Percentiles rank a stretch among this genome's conserved stretches.
Conservation (phyloP, 2,888 invertebrate species). For the Eupithecia insigniata region DNA sequence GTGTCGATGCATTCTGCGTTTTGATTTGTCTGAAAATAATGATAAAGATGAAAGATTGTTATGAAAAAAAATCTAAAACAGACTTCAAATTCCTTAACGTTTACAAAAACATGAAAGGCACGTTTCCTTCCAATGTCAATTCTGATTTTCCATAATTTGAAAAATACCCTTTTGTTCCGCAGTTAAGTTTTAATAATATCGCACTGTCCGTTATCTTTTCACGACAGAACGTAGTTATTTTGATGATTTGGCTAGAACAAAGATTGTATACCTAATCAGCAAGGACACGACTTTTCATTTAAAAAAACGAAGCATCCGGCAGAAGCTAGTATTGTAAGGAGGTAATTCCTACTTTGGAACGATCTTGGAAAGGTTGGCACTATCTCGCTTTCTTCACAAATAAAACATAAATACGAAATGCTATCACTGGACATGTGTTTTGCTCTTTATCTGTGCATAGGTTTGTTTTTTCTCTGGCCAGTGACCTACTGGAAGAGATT, state of each 20-base stretch:
- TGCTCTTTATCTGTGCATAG: neutral
- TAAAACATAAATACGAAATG: neutral
- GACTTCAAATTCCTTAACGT: no score
- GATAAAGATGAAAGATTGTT: no score
- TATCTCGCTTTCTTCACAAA: neutral
- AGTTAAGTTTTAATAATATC: no score
- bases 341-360: neutral
- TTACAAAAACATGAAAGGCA: no score
- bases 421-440: neutral
- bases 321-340: neutral
- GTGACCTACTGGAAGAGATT: neutral
- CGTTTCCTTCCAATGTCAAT: no score
- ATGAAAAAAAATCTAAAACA: no score
- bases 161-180: no score
- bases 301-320: neutral
- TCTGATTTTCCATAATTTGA: no score
- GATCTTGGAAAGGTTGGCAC: neutral
- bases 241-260: neutral
- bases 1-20: conserved; percentile 63
- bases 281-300: neutral
- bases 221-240: no score
- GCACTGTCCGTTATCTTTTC: no score
- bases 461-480: conserved; percentile 1
- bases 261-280: neutral
- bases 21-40: conserved; percentile 58